Percentiles rank a stretch among this genome's conserved stretches.
These are phyloP conservation scores for Cremastinae sp. DNA, from an alignment of 2,888 invertebrate species.

Conservation along the genomic window DNA sequence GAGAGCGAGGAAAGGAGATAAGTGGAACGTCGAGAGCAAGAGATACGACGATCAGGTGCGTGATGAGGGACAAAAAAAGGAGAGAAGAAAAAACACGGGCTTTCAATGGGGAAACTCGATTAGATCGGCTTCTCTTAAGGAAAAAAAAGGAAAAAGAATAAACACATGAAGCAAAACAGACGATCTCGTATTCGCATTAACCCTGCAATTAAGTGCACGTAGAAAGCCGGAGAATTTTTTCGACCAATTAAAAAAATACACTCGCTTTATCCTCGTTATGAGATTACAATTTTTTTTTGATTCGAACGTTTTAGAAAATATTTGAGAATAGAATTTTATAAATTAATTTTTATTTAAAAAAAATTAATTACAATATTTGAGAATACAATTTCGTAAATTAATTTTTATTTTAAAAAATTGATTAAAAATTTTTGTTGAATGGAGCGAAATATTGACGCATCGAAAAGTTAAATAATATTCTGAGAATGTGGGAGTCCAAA, in stretches of 20 bases:
- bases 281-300: too few species aligned
- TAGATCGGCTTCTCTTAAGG: neutral
- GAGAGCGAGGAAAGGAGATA: slow-evolving; percentile 70
- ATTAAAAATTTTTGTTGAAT: too few species aligned
- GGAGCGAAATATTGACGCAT: too few species aligned
- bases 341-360: too few species aligned
- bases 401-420: too few species aligned
- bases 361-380: too few species aligned
- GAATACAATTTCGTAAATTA: too few species aligned
- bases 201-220: neutral
- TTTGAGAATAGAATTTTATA: too few species aligned
- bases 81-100: slow-evolving; percentile 8
- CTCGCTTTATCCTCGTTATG: too few species aligned
- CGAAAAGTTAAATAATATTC: neutral
- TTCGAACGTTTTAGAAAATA: too few species aligned
- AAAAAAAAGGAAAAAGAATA: neutral
- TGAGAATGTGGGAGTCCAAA: neutral
- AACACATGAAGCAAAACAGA: neutral
- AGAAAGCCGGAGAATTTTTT: too few species aligned
- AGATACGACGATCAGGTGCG: slow-evolving; percentile 25
- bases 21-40: slow-evolving; percentile 65
- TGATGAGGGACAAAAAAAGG: neutral
- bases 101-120: neutral
- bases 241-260: too few species aligned
- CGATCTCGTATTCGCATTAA: slow-evolving; percentile 5